Conservation (phyloP, 2,888 invertebrate genomes). For the Strigamia crassipes region DNA sequence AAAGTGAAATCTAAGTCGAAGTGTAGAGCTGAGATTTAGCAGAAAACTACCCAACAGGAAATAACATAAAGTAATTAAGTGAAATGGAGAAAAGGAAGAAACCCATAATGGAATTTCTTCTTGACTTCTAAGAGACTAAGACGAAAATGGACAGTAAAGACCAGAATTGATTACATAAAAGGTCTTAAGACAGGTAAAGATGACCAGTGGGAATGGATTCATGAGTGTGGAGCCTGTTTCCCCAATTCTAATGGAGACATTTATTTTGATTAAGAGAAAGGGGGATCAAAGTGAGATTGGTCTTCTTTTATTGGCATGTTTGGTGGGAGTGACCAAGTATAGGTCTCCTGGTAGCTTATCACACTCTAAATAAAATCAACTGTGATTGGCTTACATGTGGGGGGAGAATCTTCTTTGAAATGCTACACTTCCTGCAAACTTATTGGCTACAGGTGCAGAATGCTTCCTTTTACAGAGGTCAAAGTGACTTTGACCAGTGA, state of each 20-base stretch:
- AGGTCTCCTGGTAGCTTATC: neutral
- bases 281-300: slow-evolving; percentile 2
- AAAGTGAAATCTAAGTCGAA: neutral
- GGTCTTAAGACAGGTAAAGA: slow-evolving; percentile 35
- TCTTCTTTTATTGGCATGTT: neutral
- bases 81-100: neutral
- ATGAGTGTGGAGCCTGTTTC: neutral
- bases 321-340: neutral
- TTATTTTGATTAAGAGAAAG: slow-evolving; percentile 14
- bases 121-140: neutral
- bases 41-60: neutral
- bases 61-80: slow-evolving; percentile 23
- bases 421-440: slow-evolving; percentile 27
- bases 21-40: neutral
- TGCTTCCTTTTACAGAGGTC: slow-evolving; percentile 12
- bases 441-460: slow-evolving; percentile 32
- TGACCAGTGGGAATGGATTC: slow-evolving; percentile 28
- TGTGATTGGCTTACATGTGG: slow-evolving; percentile 15
- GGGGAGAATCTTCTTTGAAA: slow-evolving; percentile 1
- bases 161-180: slow-evolving; percentile 28
- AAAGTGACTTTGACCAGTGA: slow-evolving; percentile 24
- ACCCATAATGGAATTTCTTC: slow-evolving; percentile 7
- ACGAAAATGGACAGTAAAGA: slow-evolving; percentile 29
- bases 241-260: slow-evolving; percentile 29
- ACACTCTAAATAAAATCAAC: slow-evolving; percentile 38